phyloP scores from a whole-genome alignment of 2,113 vertebrate genomes.

The Corythoichthys intestinalis region DNA sequence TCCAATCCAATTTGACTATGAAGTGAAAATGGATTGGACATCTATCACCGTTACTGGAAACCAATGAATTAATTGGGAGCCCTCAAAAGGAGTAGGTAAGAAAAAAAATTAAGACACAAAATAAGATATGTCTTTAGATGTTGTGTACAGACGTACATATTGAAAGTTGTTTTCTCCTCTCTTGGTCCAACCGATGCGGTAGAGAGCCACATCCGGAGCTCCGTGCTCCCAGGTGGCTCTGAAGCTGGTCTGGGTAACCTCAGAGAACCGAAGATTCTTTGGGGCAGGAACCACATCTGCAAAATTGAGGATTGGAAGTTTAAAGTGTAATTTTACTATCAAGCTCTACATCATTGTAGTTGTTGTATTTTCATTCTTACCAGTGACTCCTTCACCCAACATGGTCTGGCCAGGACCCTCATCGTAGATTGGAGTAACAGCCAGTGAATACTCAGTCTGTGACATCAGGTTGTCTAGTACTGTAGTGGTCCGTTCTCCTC shows the following conservation, averaged over 20 bases:
- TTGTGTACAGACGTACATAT: conserved; percentile 57
- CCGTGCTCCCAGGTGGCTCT: conserved; percentile 90
- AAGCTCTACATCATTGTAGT: not conserved
- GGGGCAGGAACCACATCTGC: conserved; percentile 86
- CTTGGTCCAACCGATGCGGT: conserved; percentile 86
- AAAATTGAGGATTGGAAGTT: not conserved
- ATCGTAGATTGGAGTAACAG: conserved; percentile 84
- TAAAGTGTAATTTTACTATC: not conserved
- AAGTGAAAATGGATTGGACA: too few relatives aligned
- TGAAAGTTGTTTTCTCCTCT: conserved; percentile 66
- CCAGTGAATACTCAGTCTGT: conserved; percentile 82
- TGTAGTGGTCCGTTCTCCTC: conserved; percentile 74
- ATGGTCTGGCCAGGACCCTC: conserved; percentile 76
- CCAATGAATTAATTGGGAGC: too few relatives aligned
- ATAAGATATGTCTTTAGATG: not conserved
- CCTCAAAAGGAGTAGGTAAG: too few relatives aligned
- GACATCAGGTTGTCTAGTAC: conserved; percentile 82
- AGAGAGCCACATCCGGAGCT: conserved; percentile 90
- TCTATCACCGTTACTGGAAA: too few relatives aligned
- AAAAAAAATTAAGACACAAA: too few relatives aligned
- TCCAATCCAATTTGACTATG: too few relatives aligned
- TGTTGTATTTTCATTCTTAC: conserved; percentile 63
- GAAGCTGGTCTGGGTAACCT: conserved; percentile 83
- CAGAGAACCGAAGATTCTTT: conserved; percentile 83
- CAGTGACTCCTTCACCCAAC: conserved; percentile 78